Evolutionary conservation across 2,888 invertebrate species (phyloP).

Genomic region (Drosophila prostipennis): DNA sequence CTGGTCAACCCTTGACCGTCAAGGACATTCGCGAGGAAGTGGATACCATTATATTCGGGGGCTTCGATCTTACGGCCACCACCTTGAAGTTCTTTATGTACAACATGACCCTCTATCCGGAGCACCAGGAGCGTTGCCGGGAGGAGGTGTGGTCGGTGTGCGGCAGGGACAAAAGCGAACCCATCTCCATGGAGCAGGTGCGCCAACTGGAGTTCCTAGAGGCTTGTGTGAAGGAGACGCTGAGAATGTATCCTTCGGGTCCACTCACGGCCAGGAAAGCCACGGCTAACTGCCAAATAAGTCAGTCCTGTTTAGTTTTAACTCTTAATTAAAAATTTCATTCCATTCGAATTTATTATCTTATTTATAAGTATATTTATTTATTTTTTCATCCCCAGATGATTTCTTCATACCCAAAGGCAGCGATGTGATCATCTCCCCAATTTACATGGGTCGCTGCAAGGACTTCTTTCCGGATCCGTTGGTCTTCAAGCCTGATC

Average conservation of each 20-base stretch:
- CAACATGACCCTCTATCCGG: conserved; percentile 64
- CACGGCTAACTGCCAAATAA: conserved; percentile 59
- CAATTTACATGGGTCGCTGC: conserved; percentile 69
- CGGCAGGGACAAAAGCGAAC: conserved; percentile 45
- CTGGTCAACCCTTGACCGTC: conserved; percentile 44
- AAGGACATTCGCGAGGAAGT: conserved; percentile 69
- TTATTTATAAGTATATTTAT: too few species aligned
- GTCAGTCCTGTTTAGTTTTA: conserved; percentile 30
- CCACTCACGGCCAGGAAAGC: conserved; percentile 59
- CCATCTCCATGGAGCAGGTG: conserved; percentile 57
- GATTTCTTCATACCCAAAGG: conserved; percentile 64
- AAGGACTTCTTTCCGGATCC: conserved; percentile 65
- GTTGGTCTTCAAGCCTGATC: conserved; percentile 54
- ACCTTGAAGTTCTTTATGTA: conserved; percentile 66
- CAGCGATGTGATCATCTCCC: conserved; percentile 61
- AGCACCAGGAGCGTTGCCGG: conserved; percentile 63
- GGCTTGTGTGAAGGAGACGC: conserved; percentile 74
- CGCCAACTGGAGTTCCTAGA: conserved; percentile 63
- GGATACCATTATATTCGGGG: conserved; percentile 69
- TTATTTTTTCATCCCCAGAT: conserved; percentile 32
- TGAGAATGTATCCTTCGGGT: conserved; percentile 69
- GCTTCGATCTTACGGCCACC: conserved; percentile 70
- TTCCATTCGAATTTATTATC: too few species aligned
- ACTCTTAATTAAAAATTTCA: too few species aligned
- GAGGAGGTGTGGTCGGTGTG: conserved; percentile 66